phyloP scores from a whole-genome alignment of 2,797 vertebrate species.

The Alca torda region DNA sequence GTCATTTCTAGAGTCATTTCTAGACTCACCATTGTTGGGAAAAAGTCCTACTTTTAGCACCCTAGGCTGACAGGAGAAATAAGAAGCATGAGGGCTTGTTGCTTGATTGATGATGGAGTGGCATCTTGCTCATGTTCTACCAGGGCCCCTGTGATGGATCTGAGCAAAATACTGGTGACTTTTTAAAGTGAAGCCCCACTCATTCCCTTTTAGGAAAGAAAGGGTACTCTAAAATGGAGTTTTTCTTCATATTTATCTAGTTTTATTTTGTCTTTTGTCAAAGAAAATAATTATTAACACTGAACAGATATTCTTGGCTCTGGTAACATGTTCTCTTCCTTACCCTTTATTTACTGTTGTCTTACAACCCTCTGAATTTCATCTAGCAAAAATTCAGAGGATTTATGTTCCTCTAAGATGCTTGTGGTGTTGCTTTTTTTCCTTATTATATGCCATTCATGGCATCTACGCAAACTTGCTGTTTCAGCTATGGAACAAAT shows the following conservation, averaged over 20 bases:
- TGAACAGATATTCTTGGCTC: not conserved
- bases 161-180: not conserved
- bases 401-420: not conserved
- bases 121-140: not conserved
- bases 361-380: not conserved
- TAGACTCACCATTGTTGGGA: not conserved
- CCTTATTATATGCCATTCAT: not conserved
- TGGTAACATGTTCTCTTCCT: not conserved
- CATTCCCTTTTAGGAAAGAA: not conserved
- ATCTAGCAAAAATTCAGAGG: not conserved
- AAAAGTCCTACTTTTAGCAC: not conserved
- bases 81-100: not conserved
- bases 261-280: not conserved
- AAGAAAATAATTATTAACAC: not conserved
- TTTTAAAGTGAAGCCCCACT: not conserved
- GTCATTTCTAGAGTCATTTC: not conserved
- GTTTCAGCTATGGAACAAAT: slow-evolving; percentile 31
- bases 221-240: not conserved
- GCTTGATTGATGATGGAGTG: not conserved
- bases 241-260: not conserved
- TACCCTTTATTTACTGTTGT: not conserved
- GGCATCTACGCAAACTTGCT: not conserved
- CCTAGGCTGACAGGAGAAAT: not conserved
- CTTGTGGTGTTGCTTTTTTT: not conserved
- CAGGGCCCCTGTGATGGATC: not conserved